phyloP scores from a whole-genome alignment of 2,888 invertebrate genomes.

The Cybosia mesomella region DNA sequence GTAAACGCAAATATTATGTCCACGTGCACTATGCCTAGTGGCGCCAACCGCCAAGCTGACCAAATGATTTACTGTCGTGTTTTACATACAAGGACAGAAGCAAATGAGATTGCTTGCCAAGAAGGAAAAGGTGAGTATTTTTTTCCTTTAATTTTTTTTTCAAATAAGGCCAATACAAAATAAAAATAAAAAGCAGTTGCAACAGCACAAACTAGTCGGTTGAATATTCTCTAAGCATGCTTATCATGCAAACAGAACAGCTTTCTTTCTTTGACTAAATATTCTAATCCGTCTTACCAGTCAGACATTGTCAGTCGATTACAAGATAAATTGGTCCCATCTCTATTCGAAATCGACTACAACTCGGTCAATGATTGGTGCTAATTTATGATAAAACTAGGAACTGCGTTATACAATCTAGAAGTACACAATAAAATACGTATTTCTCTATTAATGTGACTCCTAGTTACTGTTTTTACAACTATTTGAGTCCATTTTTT shows the following conservation, averaged over 20 bases:
- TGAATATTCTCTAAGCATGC: not conserved
- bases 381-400: not conserved
- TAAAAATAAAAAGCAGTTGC: too few relatives aligned
- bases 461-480: too few relatives aligned
- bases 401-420: not conserved
- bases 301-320: slow-evolving; percentile 33
- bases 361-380: slow-evolving; percentile 35
- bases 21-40: not conserved
- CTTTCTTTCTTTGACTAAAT: slow-evolving; percentile 20
- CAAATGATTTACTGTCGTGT: not conserved
- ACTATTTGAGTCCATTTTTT: too few relatives aligned
- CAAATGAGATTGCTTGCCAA: not conserved
- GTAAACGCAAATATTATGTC: not conserved
- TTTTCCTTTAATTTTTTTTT: not conserved
- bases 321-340: slow-evolving; percentile 34
- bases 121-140: not conserved
- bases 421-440: not conserved
- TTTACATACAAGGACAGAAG: slow-evolving; percentile 1
- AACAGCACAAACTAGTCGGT: not conserved
- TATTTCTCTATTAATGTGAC: too few relatives aligned
- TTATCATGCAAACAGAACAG: slow-evolving; percentile 6
- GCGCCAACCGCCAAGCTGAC: not conserved
- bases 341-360: slow-evolving; percentile 34
- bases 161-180: too few relatives aligned
- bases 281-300: slow-evolving; percentile 16